phyloP scores from a whole-genome alignment of 2,113 vertebrate genomes.

The Melanotaenia duboulayi region DNA sequence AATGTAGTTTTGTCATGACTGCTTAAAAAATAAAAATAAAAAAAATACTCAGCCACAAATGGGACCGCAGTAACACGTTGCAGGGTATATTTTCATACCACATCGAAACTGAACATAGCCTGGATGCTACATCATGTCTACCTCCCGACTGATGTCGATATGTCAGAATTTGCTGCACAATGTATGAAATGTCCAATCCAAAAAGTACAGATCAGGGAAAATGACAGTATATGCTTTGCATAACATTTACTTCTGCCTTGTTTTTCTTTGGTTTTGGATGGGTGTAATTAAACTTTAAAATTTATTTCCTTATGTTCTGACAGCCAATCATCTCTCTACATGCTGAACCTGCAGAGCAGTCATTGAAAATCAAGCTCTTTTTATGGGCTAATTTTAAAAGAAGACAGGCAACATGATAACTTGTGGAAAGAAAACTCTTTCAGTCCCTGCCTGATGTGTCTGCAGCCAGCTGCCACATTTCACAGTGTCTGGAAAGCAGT shows the following conservation, averaged over 20 bases:
- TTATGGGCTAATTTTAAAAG: not conserved
- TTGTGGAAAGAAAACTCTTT: not conserved
- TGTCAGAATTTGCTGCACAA: not conserved
- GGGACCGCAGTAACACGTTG: not conserved
- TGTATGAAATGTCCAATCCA: not conserved
- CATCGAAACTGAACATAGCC: not conserved
- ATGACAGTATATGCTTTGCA: not conserved
- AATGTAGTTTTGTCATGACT: not conserved
- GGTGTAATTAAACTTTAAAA: not conserved
- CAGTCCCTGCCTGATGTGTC: not conserved
- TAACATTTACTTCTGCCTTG: not conserved
- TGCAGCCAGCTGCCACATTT: conserved; percentile 31
- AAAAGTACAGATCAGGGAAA: not conserved
- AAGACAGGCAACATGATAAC: not conserved
- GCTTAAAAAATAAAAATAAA: no score
- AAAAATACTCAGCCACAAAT: not conserved
- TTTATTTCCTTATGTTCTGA: not conserved
- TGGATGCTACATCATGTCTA: not conserved
- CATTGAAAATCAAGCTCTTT: conserved; percentile 3
- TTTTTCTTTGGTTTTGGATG: not conserved
- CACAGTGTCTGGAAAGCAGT: conserved; percentile 10
- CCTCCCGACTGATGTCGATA: not conserved
- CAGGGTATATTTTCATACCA: not conserved
- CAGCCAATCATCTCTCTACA: not conserved
- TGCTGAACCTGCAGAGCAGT: not conserved